Evolutionary conservation across 2,888 invertebrate genomes (phyloP).

Genomic region (Acrocyrtus sp.): DNA sequence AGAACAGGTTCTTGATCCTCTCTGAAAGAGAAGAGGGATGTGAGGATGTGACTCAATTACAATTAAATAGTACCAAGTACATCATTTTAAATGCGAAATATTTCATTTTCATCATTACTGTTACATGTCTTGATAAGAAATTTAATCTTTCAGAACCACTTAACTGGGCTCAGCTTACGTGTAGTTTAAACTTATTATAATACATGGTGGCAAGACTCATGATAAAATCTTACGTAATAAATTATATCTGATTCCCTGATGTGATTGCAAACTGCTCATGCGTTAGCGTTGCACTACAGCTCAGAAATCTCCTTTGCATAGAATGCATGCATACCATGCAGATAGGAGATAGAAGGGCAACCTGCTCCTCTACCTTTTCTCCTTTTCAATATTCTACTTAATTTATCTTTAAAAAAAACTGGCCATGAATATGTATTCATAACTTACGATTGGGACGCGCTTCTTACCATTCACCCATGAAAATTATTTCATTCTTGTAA

Average conservation of each 20-base stretch:
- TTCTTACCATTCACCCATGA: too few relatives aligned
- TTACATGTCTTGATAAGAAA: neutral
- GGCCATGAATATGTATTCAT: too few relatives aligned
- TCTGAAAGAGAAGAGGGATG: constrained; percentile 3
- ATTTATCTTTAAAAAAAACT: too few relatives aligned
- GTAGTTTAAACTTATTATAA: constrained; percentile 1
- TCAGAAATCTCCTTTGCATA: too few relatives aligned
- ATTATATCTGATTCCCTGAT: constrained; percentile 39
- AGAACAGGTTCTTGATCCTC: constrained; percentile 36
- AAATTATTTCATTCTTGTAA: too few relatives aligned
- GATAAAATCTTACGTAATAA: constrained; percentile 41
- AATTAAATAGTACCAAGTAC: constrained; percentile 37
- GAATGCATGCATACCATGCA: too few relatives aligned
- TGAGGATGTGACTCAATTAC: constrained; percentile 49
- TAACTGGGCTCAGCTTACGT: too few relatives aligned
- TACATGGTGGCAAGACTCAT: constrained; percentile 29
- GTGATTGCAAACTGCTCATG: constrained; percentile 41
- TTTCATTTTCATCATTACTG: constrained; percentile 26
- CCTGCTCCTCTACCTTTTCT: too few relatives aligned
- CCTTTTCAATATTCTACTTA: too few relatives aligned
- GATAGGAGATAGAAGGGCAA: too few relatives aligned
- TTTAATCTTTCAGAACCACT: constrained; percentile 20
- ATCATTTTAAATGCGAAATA: constrained; percentile 33
- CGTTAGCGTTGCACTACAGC: too few relatives aligned
- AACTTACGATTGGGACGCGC: too few relatives aligned